These are phyloP conservation scores for Synanthedon vespiformis DNA, from an alignment of 2,888 invertebrate species.

Conservation along the genomic window DNA sequence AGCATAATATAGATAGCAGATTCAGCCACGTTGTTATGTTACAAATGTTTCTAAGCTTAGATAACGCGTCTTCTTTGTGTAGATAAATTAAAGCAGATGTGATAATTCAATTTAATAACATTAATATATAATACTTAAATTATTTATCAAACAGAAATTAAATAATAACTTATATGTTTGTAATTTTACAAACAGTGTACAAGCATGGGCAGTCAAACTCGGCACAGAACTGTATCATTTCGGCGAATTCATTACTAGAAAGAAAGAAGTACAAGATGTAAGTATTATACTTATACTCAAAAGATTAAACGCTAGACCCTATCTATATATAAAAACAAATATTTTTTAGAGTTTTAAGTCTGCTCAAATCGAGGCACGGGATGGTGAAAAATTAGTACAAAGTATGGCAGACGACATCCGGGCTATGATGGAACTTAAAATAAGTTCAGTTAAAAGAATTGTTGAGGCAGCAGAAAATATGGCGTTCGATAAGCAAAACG, in stretches of 20 bases:
- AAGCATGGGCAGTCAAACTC: slow-evolving; percentile 85
- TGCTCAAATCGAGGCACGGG: slow-evolving; percentile 79
- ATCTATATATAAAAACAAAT: neutral
- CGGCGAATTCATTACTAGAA: slow-evolving; percentile 83
- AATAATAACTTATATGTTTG: neutral
- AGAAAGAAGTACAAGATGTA: slow-evolving; percentile 83
- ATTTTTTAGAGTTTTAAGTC: slow-evolving; percentile 79
- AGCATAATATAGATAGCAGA: neutral
- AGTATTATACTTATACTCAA: slow-evolving; percentile 23
- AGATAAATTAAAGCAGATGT: too few species aligned
- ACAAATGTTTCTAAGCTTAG: neutral
- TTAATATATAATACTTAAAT: too few species aligned
- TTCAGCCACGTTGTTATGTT: neutral
- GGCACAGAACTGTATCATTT: slow-evolving; percentile 84
- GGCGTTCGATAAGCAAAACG: slow-evolving; percentile 72
- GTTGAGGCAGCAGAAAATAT: slow-evolving; percentile 90
- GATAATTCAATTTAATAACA: too few species aligned
- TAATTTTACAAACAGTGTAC: slow-evolving; percentile 67
- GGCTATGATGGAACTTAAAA: slow-evolving; percentile 89
- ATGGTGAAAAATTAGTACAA: slow-evolving; percentile 82
- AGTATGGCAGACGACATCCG: slow-evolving; percentile 88
- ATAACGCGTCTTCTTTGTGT: too few species aligned
- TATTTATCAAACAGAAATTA: too few species aligned
- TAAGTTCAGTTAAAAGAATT: slow-evolving; percentile 87
- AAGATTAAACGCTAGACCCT: neutral